Evolutionary conservation across 2,797 vertebrate species (phyloP).

Genomic region (Triplophysa yarkandensis): DNA sequence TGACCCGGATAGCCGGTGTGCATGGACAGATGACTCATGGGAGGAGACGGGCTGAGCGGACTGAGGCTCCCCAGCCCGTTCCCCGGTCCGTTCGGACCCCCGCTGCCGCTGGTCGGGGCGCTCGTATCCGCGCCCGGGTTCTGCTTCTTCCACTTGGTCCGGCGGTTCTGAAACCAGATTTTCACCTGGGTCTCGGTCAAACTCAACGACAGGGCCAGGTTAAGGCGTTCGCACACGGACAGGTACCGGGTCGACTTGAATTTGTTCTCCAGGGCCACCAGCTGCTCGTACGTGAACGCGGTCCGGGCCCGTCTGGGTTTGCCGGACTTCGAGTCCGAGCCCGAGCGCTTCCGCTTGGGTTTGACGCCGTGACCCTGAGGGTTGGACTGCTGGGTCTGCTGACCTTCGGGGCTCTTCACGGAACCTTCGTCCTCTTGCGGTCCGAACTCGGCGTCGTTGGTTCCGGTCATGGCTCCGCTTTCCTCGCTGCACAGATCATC

Average conservation of each 20-base stretch:
- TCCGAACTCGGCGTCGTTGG: constrained; percentile 67
- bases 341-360: constrained; percentile 91
- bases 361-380: constrained; percentile 70
- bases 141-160: constrained; percentile 97
- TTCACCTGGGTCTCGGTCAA: constrained; percentile 95
- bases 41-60: constrained; percentile 90
- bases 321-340: constrained; percentile 93
- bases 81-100: constrained; percentile 60
- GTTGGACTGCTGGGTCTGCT: constrained; percentile 60
- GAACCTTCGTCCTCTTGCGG: constrained; percentile 70
- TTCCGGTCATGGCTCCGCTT: constrained; percentile 69
- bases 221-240: constrained; percentile 92
- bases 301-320: constrained; percentile 91
- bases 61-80: constrained; percentile 82
- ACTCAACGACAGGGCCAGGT: constrained; percentile 90
- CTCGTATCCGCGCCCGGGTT: constrained; percentile 94
- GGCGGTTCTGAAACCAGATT: constrained; percentile 95
- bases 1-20: constrained; percentile 85
- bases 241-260: constrained; percentile 95
- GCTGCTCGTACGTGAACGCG: constrained; percentile 94
- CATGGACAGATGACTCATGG: constrained; percentile 88
- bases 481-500: constrained; percentile 84
- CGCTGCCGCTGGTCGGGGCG: constrained; percentile 79
- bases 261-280: constrained; percentile 94
- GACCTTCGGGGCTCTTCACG: constrained; percentile 62